Conservation (phyloP, 2,888 invertebrate genomes). For the Melieria omissa region DNA sequence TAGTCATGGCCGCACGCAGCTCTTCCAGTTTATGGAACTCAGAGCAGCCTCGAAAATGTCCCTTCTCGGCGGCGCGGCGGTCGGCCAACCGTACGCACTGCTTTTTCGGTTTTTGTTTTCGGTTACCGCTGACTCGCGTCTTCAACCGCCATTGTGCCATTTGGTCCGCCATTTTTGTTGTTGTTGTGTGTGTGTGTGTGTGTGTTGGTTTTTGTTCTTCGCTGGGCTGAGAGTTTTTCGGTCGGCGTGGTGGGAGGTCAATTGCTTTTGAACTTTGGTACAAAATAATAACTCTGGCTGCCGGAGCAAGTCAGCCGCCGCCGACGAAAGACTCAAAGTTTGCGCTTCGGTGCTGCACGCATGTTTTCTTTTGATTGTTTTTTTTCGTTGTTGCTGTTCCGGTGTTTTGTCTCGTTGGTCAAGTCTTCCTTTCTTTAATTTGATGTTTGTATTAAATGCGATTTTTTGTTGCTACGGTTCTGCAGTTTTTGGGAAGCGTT, state of each 20-base stretch:
- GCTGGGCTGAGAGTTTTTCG: neutral
- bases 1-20: neutral
- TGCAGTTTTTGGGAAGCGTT: too few relatives aligned
- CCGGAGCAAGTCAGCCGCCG: slow-evolving; percentile 35
- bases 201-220: neutral
- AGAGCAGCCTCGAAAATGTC: neutral
- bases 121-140: neutral
- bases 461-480: too few relatives aligned
- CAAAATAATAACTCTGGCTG: neutral
- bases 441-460: too few relatives aligned
- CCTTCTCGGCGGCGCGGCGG: neutral
- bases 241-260: slow-evolving; percentile 32
- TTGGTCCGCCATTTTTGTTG: too few relatives aligned
- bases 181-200: too few relatives aligned
- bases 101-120: neutral
- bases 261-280: slow-evolving; percentile 31
- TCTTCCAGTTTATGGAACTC: neutral
- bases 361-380: too few relatives aligned
- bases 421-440: too few relatives aligned
- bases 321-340: slow-evolving; percentile 28
- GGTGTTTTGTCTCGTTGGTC: too few relatives aligned
- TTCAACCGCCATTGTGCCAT: neutral
- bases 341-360: neutral
- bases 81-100: neutral
- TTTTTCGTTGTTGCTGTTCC: too few relatives aligned